Base-by-base conservation (phyloP, 2,888 invertebrate genomes). In the Rhabditophanes sp. region DNA sequence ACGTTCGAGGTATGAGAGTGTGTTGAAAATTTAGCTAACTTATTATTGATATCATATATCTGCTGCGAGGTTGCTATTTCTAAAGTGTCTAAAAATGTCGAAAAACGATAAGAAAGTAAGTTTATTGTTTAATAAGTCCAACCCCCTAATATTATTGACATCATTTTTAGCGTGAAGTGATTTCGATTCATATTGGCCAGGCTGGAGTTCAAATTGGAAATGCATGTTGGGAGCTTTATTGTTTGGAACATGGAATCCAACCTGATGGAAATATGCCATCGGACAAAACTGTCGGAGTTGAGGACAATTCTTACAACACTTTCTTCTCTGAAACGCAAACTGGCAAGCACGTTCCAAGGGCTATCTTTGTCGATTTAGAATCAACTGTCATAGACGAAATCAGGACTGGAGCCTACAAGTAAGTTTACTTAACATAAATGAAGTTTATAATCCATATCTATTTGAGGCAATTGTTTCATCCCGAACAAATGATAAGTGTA, bases 311-410 rank as follows among this genome's bases (percentile, higher is more conserved):
- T 40, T 88, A 84, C 75, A 87, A 84, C 72, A 88, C 72, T 15
- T 73, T 72, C 59, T 72, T 72, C 64, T 66, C 66, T 46, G 87
- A 88, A 70, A 90, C 87, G 39, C 83, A 83, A 33, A 80, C 83
- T 28, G 88, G 87, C n/a, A n/a, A n/a, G n/a, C 85, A 88, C 66
- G 87, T 87, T n/a, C 87, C 87, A 30, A 75, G 87, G 55, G 83
- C 80, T 25, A 82, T 87, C 38, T 87, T 85, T 60, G 83, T 87
- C 6, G 87, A 87, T 69, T 73, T 88, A 67, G 87, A 87, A 69
- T 87, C 88, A 42, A 87, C 85, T 48, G 45, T 9, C 39, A 33
- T 14, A 42, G 42, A 42, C 20, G 42, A 42, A 31, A 31, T 42
- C 8, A 35, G 42, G 2, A 42, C 42, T n/a, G 42, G 42, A 5